Evolutionary conservation across 2,888 invertebrate genomes (phyloP), one percentile per base, ranked within the genome.

Genomic region (Axea sp.): DNA sequence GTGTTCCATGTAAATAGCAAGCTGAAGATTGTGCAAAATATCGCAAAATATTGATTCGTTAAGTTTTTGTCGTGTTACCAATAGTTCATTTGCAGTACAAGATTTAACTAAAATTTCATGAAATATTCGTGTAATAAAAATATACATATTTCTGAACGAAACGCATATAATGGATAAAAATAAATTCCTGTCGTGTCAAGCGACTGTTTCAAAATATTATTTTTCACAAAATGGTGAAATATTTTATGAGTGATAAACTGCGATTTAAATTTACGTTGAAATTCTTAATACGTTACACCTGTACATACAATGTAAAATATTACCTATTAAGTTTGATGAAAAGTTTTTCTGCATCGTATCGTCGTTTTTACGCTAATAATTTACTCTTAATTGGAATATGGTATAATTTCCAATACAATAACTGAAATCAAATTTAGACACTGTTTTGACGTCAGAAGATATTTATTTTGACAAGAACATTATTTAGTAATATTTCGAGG

Each of bases 401-500:
- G 35, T 45, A 35, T 28, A 26, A 45, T 59, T 45, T 26, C n/a
- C 17, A 19, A 4, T 2, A 8, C 31, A 19, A 9, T n/a, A 35
- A n/a, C 30, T 12, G 11, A 60, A 35, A 60, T 4, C 14, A 39
- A 60, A 60, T 47, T 39, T 22, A 60, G 60, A 43, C 26, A 39
- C 15, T 7, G 35, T 1, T 7, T 30, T 1, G 35, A 33, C 41
- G 8, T 11, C 22, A 8, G 51, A 33, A 30, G 41, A 51, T 51
- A 59, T 68, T 68, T 68, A 68, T 68, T 68, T 68, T 51, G 68
- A 68, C 59, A 30, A 8, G 28, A 17, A 39, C 51, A 19, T 62
- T 62, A 62, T 69, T 55, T 47, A 62, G 53, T 43, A 31, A 51
- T 53, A 45, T 69, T 60, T 60, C 68, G 30, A 45, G 53, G 37